Conservation (phyloP, 2,113 vertebrate genomes). For the Antidorcas marsupialis region DNA sequence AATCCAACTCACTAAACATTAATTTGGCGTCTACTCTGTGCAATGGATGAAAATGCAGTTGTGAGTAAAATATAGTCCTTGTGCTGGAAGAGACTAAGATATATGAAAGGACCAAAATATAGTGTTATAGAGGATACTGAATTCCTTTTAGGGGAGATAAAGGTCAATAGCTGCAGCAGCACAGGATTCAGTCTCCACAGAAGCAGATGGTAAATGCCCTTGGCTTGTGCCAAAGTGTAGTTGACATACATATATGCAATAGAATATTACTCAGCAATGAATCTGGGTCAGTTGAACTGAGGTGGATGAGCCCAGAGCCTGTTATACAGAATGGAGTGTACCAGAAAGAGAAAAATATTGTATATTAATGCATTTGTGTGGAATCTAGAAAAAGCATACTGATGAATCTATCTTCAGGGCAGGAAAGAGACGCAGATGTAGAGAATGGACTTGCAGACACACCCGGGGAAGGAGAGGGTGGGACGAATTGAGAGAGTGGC, state of each 20-base stretch:
- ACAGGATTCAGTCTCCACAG: not conserved
- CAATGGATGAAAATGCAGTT: not conserved
- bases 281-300: not conserved
- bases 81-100: not conserved
- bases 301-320: not conserved
- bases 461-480: not conserved
- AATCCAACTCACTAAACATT: not conserved
- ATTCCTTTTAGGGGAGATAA: not conserved
- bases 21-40: not conserved
- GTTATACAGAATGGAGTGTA: not conserved
- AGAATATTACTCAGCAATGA: not conserved
- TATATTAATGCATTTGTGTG: not conserved
- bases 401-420: not conserved
- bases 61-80: not conserved
- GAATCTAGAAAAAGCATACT: not conserved
- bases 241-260: not conserved
- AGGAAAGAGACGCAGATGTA: not conserved
- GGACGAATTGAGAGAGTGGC: not conserved
- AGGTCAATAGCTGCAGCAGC: not conserved
- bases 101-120: not conserved
- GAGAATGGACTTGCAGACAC: not conserved
- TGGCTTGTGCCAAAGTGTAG: not conserved
- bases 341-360: not conserved
- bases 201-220: not conserved
- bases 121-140: not conserved